phyloP scores from a whole-genome alignment of 1,140 invertebrate species.

The Dendrolimus punctatus region DNA sequence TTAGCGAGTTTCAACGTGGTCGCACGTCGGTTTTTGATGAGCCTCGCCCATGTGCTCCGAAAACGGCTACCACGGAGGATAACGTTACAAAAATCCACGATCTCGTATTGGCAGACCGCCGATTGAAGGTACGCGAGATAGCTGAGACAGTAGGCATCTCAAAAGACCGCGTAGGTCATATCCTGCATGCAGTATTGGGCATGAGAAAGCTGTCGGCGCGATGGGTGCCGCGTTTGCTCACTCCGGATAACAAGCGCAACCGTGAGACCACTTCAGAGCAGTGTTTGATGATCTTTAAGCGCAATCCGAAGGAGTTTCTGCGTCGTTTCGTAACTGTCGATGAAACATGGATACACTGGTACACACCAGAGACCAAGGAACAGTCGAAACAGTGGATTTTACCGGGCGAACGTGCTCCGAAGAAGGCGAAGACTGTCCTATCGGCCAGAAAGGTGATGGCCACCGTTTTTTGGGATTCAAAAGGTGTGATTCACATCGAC shows the following conservation, averaged over 20 bases:
- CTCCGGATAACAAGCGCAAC: constrained; percentile 26
- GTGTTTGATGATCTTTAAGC: constrained; percentile 23
- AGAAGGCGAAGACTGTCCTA: too few species aligned
- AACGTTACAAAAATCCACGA: constrained; percentile 31
- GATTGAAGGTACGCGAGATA: constrained; percentile 31
- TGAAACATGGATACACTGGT: too few species aligned
- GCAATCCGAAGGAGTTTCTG: too few species aligned
- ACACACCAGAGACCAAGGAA: too few species aligned
- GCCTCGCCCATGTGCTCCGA: constrained; percentile 23
- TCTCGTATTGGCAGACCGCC: constrained; percentile 27
- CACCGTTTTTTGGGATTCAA: too few species aligned
- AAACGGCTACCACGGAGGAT: constrained; percentile 26
- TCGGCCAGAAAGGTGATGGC: too few species aligned
- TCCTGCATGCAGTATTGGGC: too few species aligned
- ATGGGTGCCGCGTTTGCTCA: constrained; percentile 6
- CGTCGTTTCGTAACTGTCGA: too few species aligned
- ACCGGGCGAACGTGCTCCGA: too few species aligned
- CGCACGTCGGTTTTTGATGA: constrained; percentile 34
- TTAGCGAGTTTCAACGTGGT: constrained; percentile 35
- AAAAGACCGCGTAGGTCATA: constrained; percentile 4
- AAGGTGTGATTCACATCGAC: too few species aligned
- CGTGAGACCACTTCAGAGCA: constrained; percentile 20
- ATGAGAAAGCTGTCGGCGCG: too few species aligned
- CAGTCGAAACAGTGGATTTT: too few species aligned
- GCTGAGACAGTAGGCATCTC: constrained; percentile 25